These are phyloP conservation scores for Leptopterna dolabrata DNA, from an alignment of 2,888 invertebrate species.

Conservation along the genomic window DNA sequence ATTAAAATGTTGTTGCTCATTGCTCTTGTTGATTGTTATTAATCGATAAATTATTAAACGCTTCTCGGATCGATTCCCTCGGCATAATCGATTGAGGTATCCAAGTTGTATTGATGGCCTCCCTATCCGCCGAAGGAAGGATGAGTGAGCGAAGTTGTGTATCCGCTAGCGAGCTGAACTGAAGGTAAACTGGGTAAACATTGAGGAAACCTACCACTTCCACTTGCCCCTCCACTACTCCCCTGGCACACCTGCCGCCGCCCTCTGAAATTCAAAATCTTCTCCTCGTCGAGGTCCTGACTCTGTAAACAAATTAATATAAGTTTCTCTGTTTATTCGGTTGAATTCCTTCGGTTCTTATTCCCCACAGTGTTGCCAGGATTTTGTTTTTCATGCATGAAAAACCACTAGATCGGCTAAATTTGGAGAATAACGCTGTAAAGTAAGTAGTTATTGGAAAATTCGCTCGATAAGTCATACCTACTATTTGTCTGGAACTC, in stretches of 20 bases:
- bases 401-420: too few species aligned
- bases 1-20: neutral
- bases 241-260: neutral
- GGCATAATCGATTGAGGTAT: neutral
- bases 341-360: too few species aligned
- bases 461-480: too few species aligned
- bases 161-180: neutral
- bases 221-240: neutral
- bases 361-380: too few species aligned
- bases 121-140: neutral
- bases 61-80: neutral
- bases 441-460: too few species aligned
- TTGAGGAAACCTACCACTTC: constrained; percentile 21
- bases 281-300: too few species aligned
- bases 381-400: too few species aligned
- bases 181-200: constrained; percentile 31
- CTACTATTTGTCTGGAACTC: too few species aligned
- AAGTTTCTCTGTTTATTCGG: too few species aligned
- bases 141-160: constrained; percentile 33
- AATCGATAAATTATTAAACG: neutral
- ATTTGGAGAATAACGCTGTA: too few species aligned
- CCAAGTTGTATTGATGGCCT: constrained; percentile 33
- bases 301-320: too few species aligned
- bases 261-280: neutral
- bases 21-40: neutral